A percentile compares a stretch with the other conserved stretches of the same genome.
phyloP scores from a whole-genome alignment of 92 coral and sea anemone species.

The Heliopora coerulea region DNA sequence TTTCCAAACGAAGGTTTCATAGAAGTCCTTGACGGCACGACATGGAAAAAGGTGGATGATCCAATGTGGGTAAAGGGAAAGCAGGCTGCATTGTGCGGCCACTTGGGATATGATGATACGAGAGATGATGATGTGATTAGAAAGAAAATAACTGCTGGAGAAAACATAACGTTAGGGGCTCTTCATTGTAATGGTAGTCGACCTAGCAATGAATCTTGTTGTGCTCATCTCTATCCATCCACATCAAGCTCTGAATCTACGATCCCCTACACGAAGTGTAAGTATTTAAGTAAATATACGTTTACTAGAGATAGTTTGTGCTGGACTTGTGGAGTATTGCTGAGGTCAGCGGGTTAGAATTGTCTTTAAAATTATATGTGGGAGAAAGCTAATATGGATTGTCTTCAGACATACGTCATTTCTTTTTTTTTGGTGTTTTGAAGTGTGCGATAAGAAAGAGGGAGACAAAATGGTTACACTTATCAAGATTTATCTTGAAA shows the following conservation, averaged over 20 bases:
- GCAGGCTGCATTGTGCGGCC: background rate
- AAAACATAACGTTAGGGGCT: no score
- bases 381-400: no score
- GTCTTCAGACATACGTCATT: no score
- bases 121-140: no score
- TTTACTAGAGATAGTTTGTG: no score
- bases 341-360: no score
- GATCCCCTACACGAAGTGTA: conserved; percentile 11
- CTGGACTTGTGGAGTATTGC: no score
- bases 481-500: no score
- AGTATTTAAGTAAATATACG: background rate
- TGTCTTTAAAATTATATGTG: no score
- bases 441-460: background rate
- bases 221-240: background rate
- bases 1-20: conserved; percentile 19
- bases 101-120: background rate
- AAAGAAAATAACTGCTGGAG: no score
- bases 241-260: background rate
- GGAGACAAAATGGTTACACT: no score
- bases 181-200: background rate
- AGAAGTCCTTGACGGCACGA: background rate
- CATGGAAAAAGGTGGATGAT: background rate
- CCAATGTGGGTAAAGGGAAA: background rate
- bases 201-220: background rate
- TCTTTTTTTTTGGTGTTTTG: background rate